Conservation (phyloP, 2,797 vertebrate genomes). For the Okamejei kenojei region DNA sequence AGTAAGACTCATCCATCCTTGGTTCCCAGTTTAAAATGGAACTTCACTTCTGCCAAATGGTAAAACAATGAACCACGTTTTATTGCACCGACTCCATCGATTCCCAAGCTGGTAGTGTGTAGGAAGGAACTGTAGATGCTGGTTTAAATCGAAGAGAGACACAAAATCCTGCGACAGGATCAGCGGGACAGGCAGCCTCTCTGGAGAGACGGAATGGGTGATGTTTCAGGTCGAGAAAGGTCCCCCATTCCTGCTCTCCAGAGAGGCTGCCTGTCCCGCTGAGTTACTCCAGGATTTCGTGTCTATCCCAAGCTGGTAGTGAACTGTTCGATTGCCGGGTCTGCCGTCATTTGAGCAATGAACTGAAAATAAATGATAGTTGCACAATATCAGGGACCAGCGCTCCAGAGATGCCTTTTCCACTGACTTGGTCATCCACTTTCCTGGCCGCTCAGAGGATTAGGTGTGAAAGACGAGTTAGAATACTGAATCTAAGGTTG, state of each 20-base stretch:
- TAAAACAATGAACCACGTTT: not conserved
- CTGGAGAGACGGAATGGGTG: no score
- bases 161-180: no score
- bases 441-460: not conserved
- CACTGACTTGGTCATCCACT: not conserved
- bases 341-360: not conserved
- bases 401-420: not conserved
- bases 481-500: not conserved
- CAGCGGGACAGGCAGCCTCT: no score
- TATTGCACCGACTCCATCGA: not conserved
- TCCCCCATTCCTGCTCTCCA: no score
- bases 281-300: no score
- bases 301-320: no score
- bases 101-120: not conserved
- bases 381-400: not conserved
- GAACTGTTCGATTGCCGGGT: not conserved
- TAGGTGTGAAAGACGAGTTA: not conserved
- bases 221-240: no score
- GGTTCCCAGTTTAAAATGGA: not conserved
- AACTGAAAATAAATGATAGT: not conserved
- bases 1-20: not conserved
- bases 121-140: no score
- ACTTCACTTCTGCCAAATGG: not conserved
- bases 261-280: no score
- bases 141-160: no score